Conservation (phyloP, 2,797 vertebrate species). For the Protonibea diacanthus region DNA sequence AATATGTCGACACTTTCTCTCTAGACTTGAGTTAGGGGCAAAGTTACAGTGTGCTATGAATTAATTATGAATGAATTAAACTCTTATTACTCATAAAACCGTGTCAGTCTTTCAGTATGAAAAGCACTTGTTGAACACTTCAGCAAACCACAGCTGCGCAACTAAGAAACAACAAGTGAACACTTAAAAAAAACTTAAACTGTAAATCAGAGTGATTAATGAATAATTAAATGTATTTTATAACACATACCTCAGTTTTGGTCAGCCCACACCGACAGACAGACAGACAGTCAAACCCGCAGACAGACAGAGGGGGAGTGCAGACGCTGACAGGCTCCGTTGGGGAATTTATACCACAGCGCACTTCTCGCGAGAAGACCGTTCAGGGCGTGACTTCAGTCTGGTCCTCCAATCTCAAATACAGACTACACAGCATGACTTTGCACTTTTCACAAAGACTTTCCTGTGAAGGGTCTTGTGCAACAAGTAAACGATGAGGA, state of each 20-base stretch:
- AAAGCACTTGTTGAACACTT: constrained; percentile 57
- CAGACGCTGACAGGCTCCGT: fast-evolving
- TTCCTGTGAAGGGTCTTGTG: constrained; percentile 10
- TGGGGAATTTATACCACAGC: constrained; percentile 57
- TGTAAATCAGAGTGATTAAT: fast-evolving
- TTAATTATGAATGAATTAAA: too few species aligned
- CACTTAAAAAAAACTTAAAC: background rate
- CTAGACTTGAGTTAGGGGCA: background rate
- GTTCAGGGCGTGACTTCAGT: constrained; percentile 24
- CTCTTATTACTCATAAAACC: background rate
- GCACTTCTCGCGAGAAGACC: constrained; percentile 79
- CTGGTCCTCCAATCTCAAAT: background rate
- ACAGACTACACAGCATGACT: constrained; percentile 80
- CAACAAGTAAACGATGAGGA: background rate
- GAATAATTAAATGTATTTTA: background rate
- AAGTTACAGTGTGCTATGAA: background rate
- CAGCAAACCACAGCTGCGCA: background rate
- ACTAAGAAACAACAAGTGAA: background rate
- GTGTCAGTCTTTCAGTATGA: background rate
- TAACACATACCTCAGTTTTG: constrained; percentile 54
- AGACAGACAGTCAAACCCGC: fast-evolving
- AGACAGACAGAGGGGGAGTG: background rate
- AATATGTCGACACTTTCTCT: too few species aligned
- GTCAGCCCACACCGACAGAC: fast-evolving
- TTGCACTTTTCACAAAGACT: constrained; percentile 76